Evolutionary conservation across 2,888 invertebrate species (phyloP).

Genomic region (Operophtera brumata): DNA sequence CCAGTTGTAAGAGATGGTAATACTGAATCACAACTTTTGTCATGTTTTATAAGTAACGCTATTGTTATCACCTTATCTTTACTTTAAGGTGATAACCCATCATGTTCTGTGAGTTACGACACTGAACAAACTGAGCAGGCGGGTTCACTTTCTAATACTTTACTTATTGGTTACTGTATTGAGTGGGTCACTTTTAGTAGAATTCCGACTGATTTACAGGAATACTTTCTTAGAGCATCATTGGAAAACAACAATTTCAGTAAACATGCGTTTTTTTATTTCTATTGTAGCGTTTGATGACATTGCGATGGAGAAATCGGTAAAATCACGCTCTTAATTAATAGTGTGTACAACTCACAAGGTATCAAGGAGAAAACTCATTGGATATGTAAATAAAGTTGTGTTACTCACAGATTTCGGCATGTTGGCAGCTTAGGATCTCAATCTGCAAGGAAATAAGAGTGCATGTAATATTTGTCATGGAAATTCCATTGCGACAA

Average conservation of each 20-base stretch:
- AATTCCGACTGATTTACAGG: neutral
- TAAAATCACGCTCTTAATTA: conserved; percentile 43
- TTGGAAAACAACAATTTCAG: neutral
- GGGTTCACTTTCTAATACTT: conserved; percentile 40
- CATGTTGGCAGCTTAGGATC: conserved; percentile 79
- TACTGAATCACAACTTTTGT: neutral
- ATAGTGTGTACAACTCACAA: conserved; percentile 16
- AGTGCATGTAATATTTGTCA: conserved; percentile 50
- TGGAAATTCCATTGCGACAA: conserved; percentile 46
- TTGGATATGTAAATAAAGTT: neutral
- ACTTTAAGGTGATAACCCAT: conserved; percentile 42
- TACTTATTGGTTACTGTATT: conserved; percentile 7
- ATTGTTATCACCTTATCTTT: conserved; percentile 25
- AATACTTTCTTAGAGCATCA: neutral
- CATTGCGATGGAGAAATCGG: conserved; percentile 72
- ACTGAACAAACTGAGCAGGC: conserved; percentile 39
- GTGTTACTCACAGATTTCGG: conserved; percentile 82
- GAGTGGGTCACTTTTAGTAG: neutral
- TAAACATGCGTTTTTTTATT: conserved; percentile 21
- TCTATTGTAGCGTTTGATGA: conserved; percentile 38
- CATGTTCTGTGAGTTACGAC: conserved; percentile 41
- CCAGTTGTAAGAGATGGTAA: no score
- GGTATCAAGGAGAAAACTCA: conserved; percentile 5
- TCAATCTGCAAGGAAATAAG: conserved; percentile 70
- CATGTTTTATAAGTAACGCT: conserved; percentile 14